These are phyloP conservation scores for Acholoe squamosa DNA, from an alignment of 2,888 invertebrate genomes.

Conservation along the genomic window DNA sequence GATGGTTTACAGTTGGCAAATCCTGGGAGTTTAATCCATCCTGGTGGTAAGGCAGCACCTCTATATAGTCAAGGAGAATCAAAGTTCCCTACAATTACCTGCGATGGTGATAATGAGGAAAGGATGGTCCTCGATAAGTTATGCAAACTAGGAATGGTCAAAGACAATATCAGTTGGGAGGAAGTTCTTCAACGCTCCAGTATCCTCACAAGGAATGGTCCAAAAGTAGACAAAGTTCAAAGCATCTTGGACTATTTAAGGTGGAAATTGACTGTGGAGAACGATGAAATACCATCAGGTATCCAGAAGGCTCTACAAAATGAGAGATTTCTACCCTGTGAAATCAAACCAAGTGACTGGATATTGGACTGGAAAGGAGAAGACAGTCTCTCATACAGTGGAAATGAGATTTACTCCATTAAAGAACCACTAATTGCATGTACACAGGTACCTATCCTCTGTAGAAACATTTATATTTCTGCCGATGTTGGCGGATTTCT, in stretches of 20 bases:
- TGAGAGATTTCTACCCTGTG: background rate
- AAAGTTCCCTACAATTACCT: background rate
- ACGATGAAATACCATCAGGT: background rate
- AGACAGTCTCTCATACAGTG: background rate
- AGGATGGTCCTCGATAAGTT: background rate
- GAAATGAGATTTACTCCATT: background rate
- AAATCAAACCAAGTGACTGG: background rate
- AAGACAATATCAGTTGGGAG: background rate
- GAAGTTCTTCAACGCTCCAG: background rate
- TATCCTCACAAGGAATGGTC: background rate
- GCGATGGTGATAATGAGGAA: too few species aligned
- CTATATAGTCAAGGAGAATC: background rate
- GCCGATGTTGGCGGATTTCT: background rate
- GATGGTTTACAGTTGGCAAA: background rate
- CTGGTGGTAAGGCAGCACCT: background rate
- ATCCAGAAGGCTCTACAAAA: background rate
- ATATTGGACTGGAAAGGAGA: background rate
- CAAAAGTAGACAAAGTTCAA: background rate
- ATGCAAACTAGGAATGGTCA: conserved; percentile 22
- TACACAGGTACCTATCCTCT: background rate
- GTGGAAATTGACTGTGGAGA: background rate
- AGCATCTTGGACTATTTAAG: background rate
- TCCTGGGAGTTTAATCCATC: background rate
- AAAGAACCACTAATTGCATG: background rate
- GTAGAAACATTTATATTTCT: background rate